Evolutionary conservation across 1,140 invertebrate species (phyloP).

Genomic region (Drosophila quadrilineata): DNA sequence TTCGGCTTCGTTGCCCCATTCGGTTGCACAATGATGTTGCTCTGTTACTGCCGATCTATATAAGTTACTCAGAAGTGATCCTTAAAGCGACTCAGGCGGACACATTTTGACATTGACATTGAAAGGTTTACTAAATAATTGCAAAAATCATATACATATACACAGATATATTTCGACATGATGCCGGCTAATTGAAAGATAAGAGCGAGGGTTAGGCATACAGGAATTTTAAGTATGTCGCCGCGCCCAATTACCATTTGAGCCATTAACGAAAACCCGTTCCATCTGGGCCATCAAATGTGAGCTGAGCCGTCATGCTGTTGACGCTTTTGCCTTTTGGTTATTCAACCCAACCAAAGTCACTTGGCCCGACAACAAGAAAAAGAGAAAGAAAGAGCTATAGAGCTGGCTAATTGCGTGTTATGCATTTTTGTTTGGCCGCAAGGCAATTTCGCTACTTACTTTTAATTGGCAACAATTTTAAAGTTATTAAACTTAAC

Average conservation of each 20-base stretch:
- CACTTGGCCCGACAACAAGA: background rate
- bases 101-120: constrained; percentile 73
- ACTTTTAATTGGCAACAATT: constrained; percentile 69
- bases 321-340: constrained; percentile 48
- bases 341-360: constrained; percentile 65
- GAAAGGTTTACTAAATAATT: constrained; percentile 41
- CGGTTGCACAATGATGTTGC: constrained; percentile 47
- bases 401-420: constrained; percentile 49
- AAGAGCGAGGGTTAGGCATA: constrained; percentile 34
- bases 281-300: constrained; percentile 44
- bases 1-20: constrained; percentile 53
- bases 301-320: constrained; percentile 17
- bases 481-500: constrained; percentile 71
- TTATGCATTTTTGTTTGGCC: constrained; percentile 57
- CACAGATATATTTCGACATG: background rate
- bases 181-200: constrained; percentile 35
- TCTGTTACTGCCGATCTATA: background rate
- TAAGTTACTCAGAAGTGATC: background rate
- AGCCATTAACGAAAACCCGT: constrained; percentile 45
- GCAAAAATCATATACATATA: no score
- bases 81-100: background rate
- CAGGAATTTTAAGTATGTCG: constrained; percentile 46
- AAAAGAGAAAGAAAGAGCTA: constrained; percentile 14
- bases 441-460: constrained; percentile 46
- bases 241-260: constrained; percentile 47